These are phyloP conservation scores for Pelecanus crispus DNA, from an alignment of 2,113 vertebrate genomes.

Conservation along the genomic window DNA sequence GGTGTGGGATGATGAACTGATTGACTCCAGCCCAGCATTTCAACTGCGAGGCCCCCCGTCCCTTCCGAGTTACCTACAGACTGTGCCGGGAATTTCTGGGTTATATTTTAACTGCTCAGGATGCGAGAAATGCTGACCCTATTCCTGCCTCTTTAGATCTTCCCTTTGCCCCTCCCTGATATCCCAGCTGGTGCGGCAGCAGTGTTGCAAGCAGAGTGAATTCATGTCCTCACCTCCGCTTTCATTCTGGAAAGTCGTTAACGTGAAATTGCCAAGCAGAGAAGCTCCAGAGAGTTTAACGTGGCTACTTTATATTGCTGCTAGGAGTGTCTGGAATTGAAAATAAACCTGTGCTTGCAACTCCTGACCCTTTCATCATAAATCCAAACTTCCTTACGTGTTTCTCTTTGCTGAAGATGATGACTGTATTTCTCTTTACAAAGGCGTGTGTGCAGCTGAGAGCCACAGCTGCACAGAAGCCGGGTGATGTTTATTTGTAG, in stretches of 20 bases:
- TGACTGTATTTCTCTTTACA: background rate
- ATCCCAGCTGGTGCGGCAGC: background rate
- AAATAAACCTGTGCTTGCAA: conserved; percentile 58
- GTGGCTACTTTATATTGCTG: conserved; percentile 43
- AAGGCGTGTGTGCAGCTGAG: background rate
- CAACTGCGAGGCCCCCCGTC: accelerated
- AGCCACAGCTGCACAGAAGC: background rate
- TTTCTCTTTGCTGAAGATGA: conserved; percentile 19
- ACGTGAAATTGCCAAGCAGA: conserved; percentile 23
- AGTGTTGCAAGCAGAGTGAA: background rate
- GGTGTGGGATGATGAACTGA: background rate
- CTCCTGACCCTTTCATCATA: conserved; percentile 58
- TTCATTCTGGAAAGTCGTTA: conserved; percentile 46
- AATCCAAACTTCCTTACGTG: conserved; percentile 44
- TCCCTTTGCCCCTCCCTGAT: background rate
- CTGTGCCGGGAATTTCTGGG: background rate
- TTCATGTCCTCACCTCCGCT: background rate
- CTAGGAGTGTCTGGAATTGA: conserved; percentile 59
- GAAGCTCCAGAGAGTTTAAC: conserved; percentile 52
- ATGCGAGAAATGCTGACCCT: background rate
- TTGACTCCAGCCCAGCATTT: background rate
- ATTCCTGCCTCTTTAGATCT: background rate
- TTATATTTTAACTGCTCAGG: background rate
- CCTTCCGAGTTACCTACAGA: background rate
- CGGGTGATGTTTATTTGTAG: background rate